These are phyloP conservation scores for Germaria angustata DNA, from an alignment of 2,888 invertebrate species.

Conservation along the genomic window DNA sequence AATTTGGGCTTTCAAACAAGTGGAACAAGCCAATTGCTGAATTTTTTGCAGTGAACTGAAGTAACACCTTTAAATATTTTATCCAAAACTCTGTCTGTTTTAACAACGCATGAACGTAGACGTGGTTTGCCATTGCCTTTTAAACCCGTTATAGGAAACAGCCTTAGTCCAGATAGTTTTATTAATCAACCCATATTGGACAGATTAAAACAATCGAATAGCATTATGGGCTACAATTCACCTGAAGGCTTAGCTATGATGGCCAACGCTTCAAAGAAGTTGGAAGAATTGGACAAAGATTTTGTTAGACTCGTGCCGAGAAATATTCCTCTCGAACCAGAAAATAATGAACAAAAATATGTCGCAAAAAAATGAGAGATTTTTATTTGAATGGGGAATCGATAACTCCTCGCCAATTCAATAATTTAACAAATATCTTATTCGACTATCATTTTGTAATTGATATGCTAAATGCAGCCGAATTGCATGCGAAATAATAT, in stretches of 20 bases:
- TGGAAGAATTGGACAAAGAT: conserved; percentile 73
- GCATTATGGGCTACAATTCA: conserved; percentile 81
- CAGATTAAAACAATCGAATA: conserved; percentile 79
- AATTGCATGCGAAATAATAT: conserved; percentile 77
- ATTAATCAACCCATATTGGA: conserved; percentile 78
- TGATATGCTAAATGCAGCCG: conserved; percentile 72
- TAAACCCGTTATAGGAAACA: conserved; percentile 75
- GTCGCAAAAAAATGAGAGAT: conserved; percentile 73
- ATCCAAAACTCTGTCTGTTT: conserved; percentile 65
- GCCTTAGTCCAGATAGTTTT: conserved; percentile 73
- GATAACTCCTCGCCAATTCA: conserved; percentile 77
- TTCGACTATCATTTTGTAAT: conserved; percentile 80
- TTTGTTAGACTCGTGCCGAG: conserved; percentile 75
- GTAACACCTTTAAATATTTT: conserved; percentile 69
- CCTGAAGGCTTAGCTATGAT: conserved; percentile 81
- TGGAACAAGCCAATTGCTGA: conserved; percentile 66
- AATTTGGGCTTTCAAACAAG: conserved; percentile 70
- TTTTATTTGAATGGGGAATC: conserved; percentile 81
- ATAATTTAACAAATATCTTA: conserved; percentile 80
- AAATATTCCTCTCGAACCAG: conserved; percentile 70
- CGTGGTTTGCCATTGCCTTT: conserved; percentile 74
- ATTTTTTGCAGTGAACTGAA: conserved; percentile 71
- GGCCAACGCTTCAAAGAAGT: conserved; percentile 70
- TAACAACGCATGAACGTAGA: conserved; percentile 74
- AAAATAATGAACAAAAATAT: conserved; percentile 67